A percentile compares a stretch with the other conserved stretches of the same genome.
These are phyloP conservation scores for Rhinolophus sinicus DNA, from an alignment of 2,113 vertebrate genomes.

Conservation along the genomic window DNA sequence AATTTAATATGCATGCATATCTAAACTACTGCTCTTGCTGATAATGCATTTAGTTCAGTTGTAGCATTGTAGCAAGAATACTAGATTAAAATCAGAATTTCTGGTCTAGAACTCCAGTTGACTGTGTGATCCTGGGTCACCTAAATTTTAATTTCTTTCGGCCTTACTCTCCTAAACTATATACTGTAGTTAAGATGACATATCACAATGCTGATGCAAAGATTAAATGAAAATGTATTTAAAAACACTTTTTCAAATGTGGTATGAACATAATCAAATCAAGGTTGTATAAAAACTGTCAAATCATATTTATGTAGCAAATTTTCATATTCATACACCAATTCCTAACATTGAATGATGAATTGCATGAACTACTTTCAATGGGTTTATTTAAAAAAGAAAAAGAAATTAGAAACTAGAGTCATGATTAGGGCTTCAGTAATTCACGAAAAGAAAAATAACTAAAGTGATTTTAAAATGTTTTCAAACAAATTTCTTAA, in stretches of 20 bases:
- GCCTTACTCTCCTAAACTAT: background rate
- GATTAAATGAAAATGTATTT: background rate
- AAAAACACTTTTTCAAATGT: background rate
- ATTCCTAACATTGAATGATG: background rate
- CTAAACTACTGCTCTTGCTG: background rate
- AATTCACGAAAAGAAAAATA: constrained; percentile 23
- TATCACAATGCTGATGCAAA: background rate
- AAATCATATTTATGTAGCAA: constrained; percentile 16
- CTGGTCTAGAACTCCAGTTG: background rate
- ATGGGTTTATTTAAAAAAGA: constrained; percentile 1
- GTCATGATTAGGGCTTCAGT: background rate
- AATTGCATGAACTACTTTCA: background rate
- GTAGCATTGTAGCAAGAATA: background rate
- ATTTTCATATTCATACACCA: background rate
- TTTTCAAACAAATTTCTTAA: constrained; percentile 10
- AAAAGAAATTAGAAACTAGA: background rate
- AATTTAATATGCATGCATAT: background rate
- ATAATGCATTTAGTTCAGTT: background rate
- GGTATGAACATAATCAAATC: background rate
- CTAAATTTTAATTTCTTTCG: background rate
- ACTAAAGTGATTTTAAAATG: background rate
- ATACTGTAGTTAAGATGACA: background rate
- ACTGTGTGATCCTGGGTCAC: background rate
- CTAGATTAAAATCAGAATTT: background rate
- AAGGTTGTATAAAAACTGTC: background rate